phyloP scores from a whole-genome alignment of 23 tunicate species.

The Diplosoma virens region DNA sequence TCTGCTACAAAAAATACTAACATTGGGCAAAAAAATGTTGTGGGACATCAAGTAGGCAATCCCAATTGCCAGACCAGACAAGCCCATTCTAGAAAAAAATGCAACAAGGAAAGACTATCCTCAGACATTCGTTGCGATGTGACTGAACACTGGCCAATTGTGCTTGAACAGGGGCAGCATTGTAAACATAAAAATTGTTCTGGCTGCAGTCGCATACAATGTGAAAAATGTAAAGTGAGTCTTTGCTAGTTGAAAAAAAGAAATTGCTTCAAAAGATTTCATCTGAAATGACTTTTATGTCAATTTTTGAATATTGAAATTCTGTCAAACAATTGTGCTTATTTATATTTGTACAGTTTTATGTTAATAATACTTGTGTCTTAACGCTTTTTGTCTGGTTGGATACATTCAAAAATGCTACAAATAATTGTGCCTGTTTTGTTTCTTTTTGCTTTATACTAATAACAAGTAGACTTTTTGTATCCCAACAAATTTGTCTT shows the following conservation, averaged over 20 bases:
- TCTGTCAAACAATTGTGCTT: too few relatives aligned
- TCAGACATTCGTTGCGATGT: not conserved
- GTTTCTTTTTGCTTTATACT: too few relatives aligned
- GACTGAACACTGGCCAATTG: not conserved
- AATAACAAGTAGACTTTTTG: too few relatives aligned
- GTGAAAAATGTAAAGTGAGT: not conserved
- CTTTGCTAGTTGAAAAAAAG: not conserved
- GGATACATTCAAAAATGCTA: not conserved
- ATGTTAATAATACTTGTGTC: too few relatives aligned
- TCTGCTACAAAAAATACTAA: not conserved
- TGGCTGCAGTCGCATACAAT: not conserved
- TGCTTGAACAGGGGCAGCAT: not conserved
- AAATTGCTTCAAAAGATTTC: not conserved
- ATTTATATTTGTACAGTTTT: too few relatives aligned
- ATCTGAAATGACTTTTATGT: not conserved
- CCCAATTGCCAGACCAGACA: too few relatives aligned
- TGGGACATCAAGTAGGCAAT: not conserved
- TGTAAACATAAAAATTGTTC: too few relatives aligned
- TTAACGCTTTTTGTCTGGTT: too few relatives aligned
- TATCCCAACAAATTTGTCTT: too few relatives aligned
- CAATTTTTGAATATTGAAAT: not conserved
- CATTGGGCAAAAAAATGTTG: not conserved
- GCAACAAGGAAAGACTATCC: too few relatives aligned
- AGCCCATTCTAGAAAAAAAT: too few relatives aligned
- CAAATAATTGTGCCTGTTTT: not conserved